phyloP scores from a whole-genome alignment of 2,888 invertebrate species.

The Cheilosia vulpina region DNA sequence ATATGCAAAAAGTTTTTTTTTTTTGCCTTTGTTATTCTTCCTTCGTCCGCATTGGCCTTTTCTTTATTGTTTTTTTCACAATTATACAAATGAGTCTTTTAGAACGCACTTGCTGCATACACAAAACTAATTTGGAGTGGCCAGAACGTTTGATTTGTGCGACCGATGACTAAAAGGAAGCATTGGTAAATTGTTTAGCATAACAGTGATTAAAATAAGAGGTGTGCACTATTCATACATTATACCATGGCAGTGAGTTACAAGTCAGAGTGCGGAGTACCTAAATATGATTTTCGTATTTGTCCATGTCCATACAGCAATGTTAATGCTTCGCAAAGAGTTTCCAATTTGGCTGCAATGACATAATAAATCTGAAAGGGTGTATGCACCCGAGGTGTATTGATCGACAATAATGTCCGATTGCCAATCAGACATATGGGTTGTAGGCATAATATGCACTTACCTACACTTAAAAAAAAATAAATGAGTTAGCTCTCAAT shows the following conservation, averaged over 20 bases:
- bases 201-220: slow-evolving; percentile 52
- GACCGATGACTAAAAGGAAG: slow-evolving; percentile 59
- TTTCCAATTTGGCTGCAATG: slow-evolving; percentile 43
- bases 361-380: slow-evolving; percentile 64
- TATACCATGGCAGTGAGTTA: slow-evolving; percentile 7
- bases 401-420: slow-evolving; percentile 66
- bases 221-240: slow-evolving; percentile 25
- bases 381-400: slow-evolving; percentile 21
- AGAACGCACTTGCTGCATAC: slow-evolving; percentile 71
- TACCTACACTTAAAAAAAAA: slow-evolving; percentile 28
- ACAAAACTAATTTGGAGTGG: slow-evolving; percentile 49
- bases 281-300: slow-evolving; percentile 35
- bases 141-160: slow-evolving; percentile 44
- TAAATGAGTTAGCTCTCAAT: too few species aligned
- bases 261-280: slow-evolving; percentile 6
- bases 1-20: slow-evolving; percentile 52
- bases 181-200: slow-evolving; percentile 54
- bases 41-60: slow-evolving; percentile 30
- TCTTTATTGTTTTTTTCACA: slow-evolving; percentile 33
- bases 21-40: slow-evolving; percentile 45
- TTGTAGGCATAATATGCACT: neutral
- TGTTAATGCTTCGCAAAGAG: slow-evolving; percentile 40
- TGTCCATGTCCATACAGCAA: slow-evolving; percentile 54
- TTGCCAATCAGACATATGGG: slow-evolving; percentile 58
- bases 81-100: slow-evolving; percentile 56